A percentile compares a stretch with the other conserved stretches of the same genome.
Evolutionary conservation across 2,888 invertebrate species (phyloP).

Genomic region (Lasioglossum figueresi): DNA sequence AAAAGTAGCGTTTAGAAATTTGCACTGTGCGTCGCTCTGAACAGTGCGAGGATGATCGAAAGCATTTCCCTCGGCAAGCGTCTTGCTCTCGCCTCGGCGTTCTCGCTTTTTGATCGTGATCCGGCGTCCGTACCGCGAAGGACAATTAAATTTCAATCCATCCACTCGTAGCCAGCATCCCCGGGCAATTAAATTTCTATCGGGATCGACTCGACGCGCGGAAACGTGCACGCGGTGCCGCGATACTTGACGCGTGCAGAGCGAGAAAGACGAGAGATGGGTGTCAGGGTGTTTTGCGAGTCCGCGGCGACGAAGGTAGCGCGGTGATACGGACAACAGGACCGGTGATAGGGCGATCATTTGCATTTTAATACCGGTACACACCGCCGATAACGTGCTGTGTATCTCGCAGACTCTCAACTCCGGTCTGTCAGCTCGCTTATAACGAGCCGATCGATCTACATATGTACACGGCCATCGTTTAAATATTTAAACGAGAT

Average conservation of each 20-base stretch:
- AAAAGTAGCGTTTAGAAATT: too few species aligned
- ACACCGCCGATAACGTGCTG: conserved; percentile 10
- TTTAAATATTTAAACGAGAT: conserved; percentile 67
- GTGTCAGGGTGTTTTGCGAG: conserved; percentile 37
- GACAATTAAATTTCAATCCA: conserved; percentile 43
- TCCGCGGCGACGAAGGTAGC: conserved; percentile 29
- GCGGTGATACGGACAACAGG: conserved; percentile 27
- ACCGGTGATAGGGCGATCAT: conserved; percentile 52
- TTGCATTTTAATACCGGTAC: conserved; percentile 56
- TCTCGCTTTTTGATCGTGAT: conserved; percentile 13
- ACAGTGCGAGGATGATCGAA: not conserved
- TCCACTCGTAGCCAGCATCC: not conserved
- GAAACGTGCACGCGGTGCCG: conserved; percentile 2
- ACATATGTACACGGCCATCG: conserved; percentile 42
- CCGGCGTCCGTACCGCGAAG: not conserved
- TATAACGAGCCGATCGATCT: conserved; percentile 64
- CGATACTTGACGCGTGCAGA: conserved; percentile 54
- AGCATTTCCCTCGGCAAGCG: not conserved
- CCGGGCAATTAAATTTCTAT: conserved; percentile 41
- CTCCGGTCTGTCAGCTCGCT: conserved; percentile 51
- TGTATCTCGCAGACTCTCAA: conserved; percentile 44
- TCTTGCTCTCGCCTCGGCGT: not conserved
- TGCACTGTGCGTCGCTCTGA: not conserved
- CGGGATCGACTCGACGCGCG: not conserved
- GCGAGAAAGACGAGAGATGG: conserved; percentile 8